These are phyloP conservation scores for Myoxocephalus aenaeus DNA, from an alignment of 2,797 vertebrate species.

Conservation along the genomic window DNA sequence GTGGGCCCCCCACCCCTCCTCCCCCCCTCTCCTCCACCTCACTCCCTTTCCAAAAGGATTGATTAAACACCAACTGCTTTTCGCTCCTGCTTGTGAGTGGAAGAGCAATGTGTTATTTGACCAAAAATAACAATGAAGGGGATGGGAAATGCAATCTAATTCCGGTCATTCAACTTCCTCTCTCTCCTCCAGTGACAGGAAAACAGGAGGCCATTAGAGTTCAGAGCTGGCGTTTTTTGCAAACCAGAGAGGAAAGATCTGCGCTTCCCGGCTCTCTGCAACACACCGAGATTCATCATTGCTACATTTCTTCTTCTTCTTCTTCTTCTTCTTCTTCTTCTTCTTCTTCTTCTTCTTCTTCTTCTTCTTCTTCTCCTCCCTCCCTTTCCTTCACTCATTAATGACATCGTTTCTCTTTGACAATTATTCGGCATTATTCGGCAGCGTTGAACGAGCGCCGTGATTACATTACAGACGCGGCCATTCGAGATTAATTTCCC, in stretches of 20 bases:
- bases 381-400: slow-evolving; percentile 60
- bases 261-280: slow-evolving; percentile 51
- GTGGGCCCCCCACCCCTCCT: slow-evolving; percentile 46
- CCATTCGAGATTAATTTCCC: slow-evolving; percentile 63
- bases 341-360: too few species aligned
- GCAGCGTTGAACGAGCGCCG: slow-evolving; percentile 52
- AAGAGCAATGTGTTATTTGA: slow-evolving; percentile 85
- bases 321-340: not conserved
- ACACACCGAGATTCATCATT: slow-evolving; percentile 72
- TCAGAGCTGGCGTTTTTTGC: slow-evolving; percentile 65
- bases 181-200: slow-evolving; percentile 67
- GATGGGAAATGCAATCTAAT: slow-evolving; percentile 81
- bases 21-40: not conserved
- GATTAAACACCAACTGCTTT: slow-evolving; percentile 85
- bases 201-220: slow-evolving; percentile 78
- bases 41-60: slow-evolving; percentile 83
- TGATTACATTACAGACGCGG: slow-evolving; percentile 73
- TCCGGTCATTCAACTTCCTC: slow-evolving; percentile 78
- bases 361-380: not conserved
- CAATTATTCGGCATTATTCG: slow-evolving; percentile 77
- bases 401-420: slow-evolving; percentile 69
- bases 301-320: slow-evolving; percentile 41
- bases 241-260: slow-evolving; percentile 49
- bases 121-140: slow-evolving; percentile 83
- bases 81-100: slow-evolving; percentile 77